Evolutionary conservation across 2,888 invertebrate genomes (phyloP).

Genomic region (Euzetes globulus): DNA sequence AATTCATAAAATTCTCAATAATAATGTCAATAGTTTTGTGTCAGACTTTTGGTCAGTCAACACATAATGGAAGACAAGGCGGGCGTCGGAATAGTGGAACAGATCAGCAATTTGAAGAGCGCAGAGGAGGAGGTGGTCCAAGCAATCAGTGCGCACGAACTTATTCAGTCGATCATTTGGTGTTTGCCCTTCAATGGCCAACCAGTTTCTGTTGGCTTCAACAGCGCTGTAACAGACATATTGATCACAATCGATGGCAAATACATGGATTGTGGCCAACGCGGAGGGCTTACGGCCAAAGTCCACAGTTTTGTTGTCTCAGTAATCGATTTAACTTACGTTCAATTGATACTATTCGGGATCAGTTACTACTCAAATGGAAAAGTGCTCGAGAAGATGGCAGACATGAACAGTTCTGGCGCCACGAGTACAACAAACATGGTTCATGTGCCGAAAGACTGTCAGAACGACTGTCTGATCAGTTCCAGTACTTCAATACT

Average conservation of each 20-base stretch:
- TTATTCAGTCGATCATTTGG: background rate
- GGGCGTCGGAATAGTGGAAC: too few relatives aligned
- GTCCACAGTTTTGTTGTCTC: conserved; percentile 3
- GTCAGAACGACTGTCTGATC: background rate
- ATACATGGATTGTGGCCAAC: conserved; percentile 31
- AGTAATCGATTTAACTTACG: background rate
- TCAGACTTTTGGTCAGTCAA: too few relatives aligned
- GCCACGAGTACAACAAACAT: conserved; percentile 33
- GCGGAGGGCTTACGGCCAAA: background rate
- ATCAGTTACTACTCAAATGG: conserved; percentile 1
- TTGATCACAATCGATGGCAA: conserved; percentile 14
- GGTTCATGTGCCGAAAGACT: background rate
- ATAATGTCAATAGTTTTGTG: too few relatives aligned
- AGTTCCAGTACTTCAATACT: conserved; percentile 18
- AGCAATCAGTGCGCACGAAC: background rate
- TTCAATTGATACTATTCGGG: background rate
- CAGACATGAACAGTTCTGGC: conserved; percentile 8
- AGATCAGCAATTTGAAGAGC: too few relatives aligned
- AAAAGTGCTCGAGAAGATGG: background rate
- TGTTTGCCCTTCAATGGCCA: conserved; percentile 31
- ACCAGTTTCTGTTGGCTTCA: conserved; percentile 18
- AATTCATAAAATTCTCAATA: too few relatives aligned
- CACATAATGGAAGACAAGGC: too few relatives aligned
- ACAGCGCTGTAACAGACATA: background rate
- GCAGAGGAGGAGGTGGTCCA: too few relatives aligned